Evolutionary conservation across 2,888 invertebrate species (phyloP).

Genomic region (Melanotus villosus): DNA sequence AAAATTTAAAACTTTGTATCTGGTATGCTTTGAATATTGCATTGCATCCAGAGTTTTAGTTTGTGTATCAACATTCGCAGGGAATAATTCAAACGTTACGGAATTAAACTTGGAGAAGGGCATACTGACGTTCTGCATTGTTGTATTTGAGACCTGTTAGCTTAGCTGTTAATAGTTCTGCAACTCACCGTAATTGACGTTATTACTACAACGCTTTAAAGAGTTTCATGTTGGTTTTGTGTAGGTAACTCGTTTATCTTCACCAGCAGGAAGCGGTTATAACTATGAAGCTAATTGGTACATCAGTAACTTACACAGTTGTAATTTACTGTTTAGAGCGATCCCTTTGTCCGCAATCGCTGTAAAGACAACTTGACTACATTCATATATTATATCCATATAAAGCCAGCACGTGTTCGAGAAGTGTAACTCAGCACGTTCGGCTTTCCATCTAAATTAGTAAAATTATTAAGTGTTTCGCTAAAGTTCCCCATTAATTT

Average conservation of each 20-base stretch:
- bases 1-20: no score
- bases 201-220: neutral
- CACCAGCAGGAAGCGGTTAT: neutral
- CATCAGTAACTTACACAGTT: constrained; percentile 4
- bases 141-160: no score
- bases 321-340: constrained; percentile 9
- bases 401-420: neutral
- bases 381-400: neutral
- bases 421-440: neutral
- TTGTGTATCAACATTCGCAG: no score
- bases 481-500: constrained; percentile 15
- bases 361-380: neutral
- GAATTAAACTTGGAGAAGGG: no score
- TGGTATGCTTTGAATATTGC: no score
- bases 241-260: constrained; percentile 12
- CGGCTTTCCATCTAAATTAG: constrained; percentile 7
- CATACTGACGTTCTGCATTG: no score
- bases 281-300: constrained; percentile 3
- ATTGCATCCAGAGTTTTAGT: no score
- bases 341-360: neutral
- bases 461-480: constrained; percentile 9
- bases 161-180: no score
- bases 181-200: no score
- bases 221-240: neutral
- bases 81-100: no score